Evolutionary conservation across 2,113 vertebrate genomes (phyloP).

Genomic region (Hippocampus barbouri): DNA sequence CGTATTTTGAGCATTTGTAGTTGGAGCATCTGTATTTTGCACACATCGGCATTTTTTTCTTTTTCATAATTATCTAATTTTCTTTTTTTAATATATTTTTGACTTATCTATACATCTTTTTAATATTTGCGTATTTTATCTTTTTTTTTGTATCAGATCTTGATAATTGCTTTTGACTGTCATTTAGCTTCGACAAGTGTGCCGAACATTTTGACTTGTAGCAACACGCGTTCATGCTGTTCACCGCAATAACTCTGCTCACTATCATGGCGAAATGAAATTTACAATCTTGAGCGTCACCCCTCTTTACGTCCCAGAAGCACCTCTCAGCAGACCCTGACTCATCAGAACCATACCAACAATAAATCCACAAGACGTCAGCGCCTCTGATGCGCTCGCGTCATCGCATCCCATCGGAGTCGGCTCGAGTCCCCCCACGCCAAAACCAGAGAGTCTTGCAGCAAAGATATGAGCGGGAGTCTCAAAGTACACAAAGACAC

Average conservation of each 20-base stretch:
- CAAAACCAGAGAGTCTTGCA: not conserved
- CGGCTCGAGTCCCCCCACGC: not conserved
- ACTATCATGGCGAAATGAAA: not conserved
- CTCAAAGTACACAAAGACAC: slow-evolving; percentile 23
- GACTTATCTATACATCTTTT: no score
- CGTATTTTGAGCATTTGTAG: no score
- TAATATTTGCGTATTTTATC: not conserved
- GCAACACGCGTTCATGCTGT: not conserved
- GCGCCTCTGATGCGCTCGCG: not conserved
- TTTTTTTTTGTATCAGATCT: not conserved
- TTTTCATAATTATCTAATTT: no score
- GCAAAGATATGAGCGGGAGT: slow-evolving; percentile 35
- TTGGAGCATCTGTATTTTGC: no score
- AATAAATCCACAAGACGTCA: not conserved
- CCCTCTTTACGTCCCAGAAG: not conserved
- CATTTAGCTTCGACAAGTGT: not conserved
- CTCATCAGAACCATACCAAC: not conserved
- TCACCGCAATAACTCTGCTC: not conserved
- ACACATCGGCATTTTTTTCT: no score
- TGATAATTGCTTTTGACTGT: not conserved
- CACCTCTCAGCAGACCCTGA: not conserved
- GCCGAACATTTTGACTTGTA: not conserved
- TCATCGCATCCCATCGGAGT: not conserved
- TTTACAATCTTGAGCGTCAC: not conserved
- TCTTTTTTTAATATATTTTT: no score